These are phyloP conservation scores for Anableps anableps DNA, from an alignment of 2,797 vertebrate species.

Conservation along the genomic window DNA sequence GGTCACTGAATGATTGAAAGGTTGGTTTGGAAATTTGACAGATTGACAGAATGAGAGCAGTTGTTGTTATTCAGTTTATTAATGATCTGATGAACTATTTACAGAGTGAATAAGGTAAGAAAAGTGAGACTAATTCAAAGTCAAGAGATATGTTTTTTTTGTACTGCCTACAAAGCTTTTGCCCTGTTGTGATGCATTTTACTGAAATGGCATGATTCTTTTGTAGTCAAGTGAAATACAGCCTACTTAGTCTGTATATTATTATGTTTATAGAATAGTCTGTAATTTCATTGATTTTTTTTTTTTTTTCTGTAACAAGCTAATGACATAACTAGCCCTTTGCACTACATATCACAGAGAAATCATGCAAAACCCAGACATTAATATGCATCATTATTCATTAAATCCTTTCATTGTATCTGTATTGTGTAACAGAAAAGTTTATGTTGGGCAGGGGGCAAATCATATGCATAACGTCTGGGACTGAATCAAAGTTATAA, in stretches of 20 bases:
- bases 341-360: background rate
- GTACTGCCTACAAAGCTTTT: background rate
- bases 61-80: constrained; percentile 33
- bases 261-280: background rate
- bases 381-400: constrained; percentile 2
- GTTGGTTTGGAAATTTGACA: constrained; percentile 14
- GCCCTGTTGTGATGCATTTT: background rate
- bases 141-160: constrained; percentile 10
- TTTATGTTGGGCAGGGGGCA: background rate
- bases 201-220: background rate
- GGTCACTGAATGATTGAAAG: constrained; percentile 7
- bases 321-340: background rate
- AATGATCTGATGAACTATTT: constrained; percentile 4
- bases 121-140: constrained; percentile 27
- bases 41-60: constrained; percentile 22
- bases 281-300: background rate
- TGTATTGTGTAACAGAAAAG: constrained; percentile 20
- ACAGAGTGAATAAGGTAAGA: constrained; percentile 4
- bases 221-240: background rate
- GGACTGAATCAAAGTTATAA: too few relatives aligned
- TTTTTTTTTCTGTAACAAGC: background rate
- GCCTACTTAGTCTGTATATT: background rate
- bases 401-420: constrained; percentile 18
- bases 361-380: background rate
- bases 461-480: too few relatives aligned